Conservation (phyloP, 2,888 invertebrate genomes). For the Acrocera orbiculus region DNA sequence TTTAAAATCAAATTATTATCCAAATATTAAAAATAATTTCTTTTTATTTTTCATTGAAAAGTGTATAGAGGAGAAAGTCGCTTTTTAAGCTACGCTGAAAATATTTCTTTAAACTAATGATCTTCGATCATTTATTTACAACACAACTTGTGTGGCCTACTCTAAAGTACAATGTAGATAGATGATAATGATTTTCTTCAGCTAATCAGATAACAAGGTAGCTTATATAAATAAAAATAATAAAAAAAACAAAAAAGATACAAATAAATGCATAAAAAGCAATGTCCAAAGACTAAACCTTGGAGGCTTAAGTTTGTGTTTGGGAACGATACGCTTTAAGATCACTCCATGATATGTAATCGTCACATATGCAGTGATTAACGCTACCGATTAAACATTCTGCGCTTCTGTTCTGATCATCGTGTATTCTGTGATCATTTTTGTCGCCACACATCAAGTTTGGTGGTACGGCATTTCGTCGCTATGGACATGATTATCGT, state of each 20-base stretch:
- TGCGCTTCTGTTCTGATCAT: constrained; percentile 3
- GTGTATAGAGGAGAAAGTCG: too few relatives aligned
- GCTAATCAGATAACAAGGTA: constrained; percentile 7
- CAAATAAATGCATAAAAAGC: too few relatives aligned
- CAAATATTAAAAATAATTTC: too few relatives aligned
- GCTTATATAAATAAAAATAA: too few relatives aligned
- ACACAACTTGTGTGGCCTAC: constrained; percentile 4
- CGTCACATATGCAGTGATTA: constrained; percentile 4
- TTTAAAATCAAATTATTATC: too few relatives aligned
- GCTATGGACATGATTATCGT: constrained; percentile 6
- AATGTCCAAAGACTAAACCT: too few relatives aligned
- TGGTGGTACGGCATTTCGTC: constrained; percentile 1
- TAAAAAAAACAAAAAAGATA: too few relatives aligned
- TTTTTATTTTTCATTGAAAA: too few relatives aligned
- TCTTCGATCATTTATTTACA: constrained; percentile 6
- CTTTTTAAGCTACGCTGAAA: too few relatives aligned
- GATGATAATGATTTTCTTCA: constrained; percentile 5
- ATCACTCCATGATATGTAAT: constrained; percentile 5
- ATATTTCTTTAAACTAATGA: constrained; percentile 1
- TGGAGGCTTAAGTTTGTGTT: too few relatives aligned
- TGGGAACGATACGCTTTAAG: too few relatives aligned
- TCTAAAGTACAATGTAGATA: constrained; percentile 1
- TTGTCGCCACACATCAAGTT: constrained; percentile 7
- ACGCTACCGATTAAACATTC: constrained; percentile 4
- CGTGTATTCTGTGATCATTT: constrained; percentile 2